Evolutionary conservation across 2,888 invertebrate genomes (phyloP).

Genomic region (Cantharis nigra): DNA sequence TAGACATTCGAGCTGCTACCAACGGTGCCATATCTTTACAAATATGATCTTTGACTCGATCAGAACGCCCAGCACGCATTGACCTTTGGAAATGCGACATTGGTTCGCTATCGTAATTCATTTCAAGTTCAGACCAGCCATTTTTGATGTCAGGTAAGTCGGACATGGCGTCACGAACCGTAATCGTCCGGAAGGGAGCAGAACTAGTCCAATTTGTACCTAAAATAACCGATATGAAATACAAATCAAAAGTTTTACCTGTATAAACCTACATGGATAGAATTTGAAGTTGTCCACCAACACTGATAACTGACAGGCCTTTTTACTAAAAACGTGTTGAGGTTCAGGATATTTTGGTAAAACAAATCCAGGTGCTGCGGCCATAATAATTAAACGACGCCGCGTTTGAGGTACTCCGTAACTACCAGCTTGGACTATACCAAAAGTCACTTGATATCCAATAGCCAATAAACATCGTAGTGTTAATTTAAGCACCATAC

Average conservation of each 20-base stretch:
- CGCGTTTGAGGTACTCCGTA: slow-evolving; percentile 85
- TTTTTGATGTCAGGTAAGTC: slow-evolving; percentile 78
- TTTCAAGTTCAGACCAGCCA: slow-evolving; percentile 70
- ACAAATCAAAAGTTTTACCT: not conserved
- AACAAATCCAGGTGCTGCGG: slow-evolving; percentile 77
- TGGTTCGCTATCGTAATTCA: slow-evolving; percentile 72
- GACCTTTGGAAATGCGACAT: slow-evolving; percentile 76
- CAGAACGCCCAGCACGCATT: slow-evolving; percentile 59
- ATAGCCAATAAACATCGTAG: slow-evolving; percentile 75
- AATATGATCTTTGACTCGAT: slow-evolving; percentile 68
- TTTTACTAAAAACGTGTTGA: slow-evolving; percentile 72
- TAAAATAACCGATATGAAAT: slow-evolving; percentile 38
- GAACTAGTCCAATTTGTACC: slow-evolving; percentile 67
- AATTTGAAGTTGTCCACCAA: slow-evolving; percentile 62
- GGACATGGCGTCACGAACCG: slow-evolving; percentile 79
- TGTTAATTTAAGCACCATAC: slow-evolving; percentile 80
- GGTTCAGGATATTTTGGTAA: slow-evolving; percentile 82
- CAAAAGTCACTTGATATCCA: slow-evolving; percentile 88
- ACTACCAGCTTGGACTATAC: slow-evolving; percentile 83
- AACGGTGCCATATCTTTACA: slow-evolving; percentile 84
- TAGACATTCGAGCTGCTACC: slow-evolving; percentile 75
- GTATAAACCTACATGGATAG: slow-evolving; percentile 45
- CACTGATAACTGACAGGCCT: slow-evolving; percentile 66
- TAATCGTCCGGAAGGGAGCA: slow-evolving; percentile 78
- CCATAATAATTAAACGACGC: slow-evolving; percentile 73